phyloP scores from a whole-genome alignment of 2,113 vertebrate genomes.

The Oxygymnocypris stewartii region DNA sequence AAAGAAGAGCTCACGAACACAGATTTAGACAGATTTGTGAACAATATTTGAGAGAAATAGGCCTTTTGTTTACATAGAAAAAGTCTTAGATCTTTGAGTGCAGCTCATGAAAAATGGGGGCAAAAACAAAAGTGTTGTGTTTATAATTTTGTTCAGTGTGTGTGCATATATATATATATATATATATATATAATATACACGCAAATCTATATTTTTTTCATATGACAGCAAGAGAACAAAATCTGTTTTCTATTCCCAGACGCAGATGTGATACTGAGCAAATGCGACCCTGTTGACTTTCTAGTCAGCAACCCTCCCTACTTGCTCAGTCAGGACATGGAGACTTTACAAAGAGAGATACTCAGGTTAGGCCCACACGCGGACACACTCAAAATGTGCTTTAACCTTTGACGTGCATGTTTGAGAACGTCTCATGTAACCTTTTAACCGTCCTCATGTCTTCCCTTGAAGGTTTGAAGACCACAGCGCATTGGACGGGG shows the following conservation, averaged over 20 bases:
- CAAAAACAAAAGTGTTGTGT: too few relatives aligned
- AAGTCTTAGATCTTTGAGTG: too few relatives aligned
- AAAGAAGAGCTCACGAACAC: too few relatives aligned
- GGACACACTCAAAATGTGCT: neutral
- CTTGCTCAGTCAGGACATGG: slow-evolving; percentile 86
- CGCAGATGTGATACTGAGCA: slow-evolving; percentile 66
- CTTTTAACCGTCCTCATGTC: neutral
- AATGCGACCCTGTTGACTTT: slow-evolving; percentile 75
- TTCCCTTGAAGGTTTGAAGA: slow-evolving; percentile 85
- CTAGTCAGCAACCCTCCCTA: slow-evolving; percentile 96
- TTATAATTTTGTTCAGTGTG: too few relatives aligned
- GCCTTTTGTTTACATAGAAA: too few relatives aligned
- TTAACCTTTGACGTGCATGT: neutral
- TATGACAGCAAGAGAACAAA: neutral
- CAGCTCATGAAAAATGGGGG: too few relatives aligned
- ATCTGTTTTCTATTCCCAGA: slow-evolving; percentile 62
- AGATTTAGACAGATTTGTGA: too few relatives aligned
- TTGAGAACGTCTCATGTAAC: neutral
- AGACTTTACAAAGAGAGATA: slow-evolving; percentile 84
- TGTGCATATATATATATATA: too few relatives aligned
- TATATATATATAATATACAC: too few relatives aligned
- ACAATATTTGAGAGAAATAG: too few relatives aligned
- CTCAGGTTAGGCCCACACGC: slow-evolving; percentile 69
- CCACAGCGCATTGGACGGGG: slow-evolving; percentile 85
- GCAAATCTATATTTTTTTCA: neutral